Evolutionary conservation across 2,113 vertebrate genomes (phyloP).

Genomic region (Spea multiplicata): DNA sequence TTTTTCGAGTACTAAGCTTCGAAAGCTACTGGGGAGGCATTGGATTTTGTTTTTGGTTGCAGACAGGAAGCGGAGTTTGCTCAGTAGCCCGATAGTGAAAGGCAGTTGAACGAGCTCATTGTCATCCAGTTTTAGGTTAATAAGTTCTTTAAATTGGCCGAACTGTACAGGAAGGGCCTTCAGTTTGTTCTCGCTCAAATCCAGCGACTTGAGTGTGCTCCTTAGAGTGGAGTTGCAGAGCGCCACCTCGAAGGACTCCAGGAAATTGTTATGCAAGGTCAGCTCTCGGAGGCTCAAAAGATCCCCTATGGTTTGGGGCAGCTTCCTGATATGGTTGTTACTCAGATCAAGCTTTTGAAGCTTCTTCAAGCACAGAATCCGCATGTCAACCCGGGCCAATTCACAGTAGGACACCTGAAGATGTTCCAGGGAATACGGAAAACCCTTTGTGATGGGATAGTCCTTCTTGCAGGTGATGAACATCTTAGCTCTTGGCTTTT

Average conservation of each 20-base stretch:
- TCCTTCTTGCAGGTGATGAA: conserved; percentile 86
- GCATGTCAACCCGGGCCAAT: conserved; percentile 80
- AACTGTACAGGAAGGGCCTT: conserved; percentile 81
- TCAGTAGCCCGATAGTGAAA: conserved; percentile 76
- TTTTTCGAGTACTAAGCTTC: conserved; percentile 81
- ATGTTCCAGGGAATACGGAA: conserved; percentile 87
- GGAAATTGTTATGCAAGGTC: conserved; percentile 81
- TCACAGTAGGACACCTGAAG: conserved; percentile 93
- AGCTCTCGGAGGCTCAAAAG: conserved; percentile 85
- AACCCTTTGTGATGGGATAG: conserved; percentile 86
- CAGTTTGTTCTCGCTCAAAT: conserved; percentile 89
- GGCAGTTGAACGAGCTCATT: conserved; percentile 81
- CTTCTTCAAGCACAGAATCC: conserved; percentile 81
- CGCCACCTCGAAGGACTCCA: conserved; percentile 79
- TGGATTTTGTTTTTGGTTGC: conserved; percentile 86
- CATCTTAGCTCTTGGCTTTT: conserved; percentile 91
- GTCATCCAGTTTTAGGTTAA: conserved; percentile 81
- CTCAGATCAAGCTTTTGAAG: conserved; percentile 91
- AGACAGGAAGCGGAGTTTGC: conserved; percentile 78
- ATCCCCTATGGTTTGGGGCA: conserved; percentile 85
- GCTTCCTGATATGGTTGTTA: conserved; percentile 89
- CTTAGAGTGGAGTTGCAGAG: conserved; percentile 84
- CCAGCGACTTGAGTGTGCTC: conserved; percentile 80
- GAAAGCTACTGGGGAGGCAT: conserved; percentile 81
- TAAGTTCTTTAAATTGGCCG: conserved; percentile 77